Evolutionary conservation across 2,888 invertebrate genomes (phyloP).

Genomic region (Lottia scabra): DNA sequence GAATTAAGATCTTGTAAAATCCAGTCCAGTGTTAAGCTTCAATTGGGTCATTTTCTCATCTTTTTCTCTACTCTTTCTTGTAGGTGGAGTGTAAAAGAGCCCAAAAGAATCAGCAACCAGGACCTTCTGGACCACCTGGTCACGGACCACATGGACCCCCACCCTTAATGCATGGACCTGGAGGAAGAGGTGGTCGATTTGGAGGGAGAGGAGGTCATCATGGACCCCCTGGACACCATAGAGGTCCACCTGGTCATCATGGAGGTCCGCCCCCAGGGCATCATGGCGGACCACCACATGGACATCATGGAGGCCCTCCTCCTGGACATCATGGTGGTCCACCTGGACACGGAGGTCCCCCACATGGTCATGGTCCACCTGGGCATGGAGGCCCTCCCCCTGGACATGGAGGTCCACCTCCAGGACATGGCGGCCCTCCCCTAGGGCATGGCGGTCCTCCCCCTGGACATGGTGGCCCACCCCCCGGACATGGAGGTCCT

Average conservation of each 20-base stretch:
- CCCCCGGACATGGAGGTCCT: conserved; percentile 23
- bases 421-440: conserved; percentile 22
- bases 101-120: background rate
- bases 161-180: background rate
- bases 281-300: conserved; percentile 6
- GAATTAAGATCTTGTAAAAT: too few species aligned
- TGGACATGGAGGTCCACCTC: conserved; percentile 15
- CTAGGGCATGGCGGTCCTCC: conserved; percentile 12
- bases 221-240: background rate
- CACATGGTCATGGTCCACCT: conserved; percentile 20
- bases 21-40: too few species aligned
- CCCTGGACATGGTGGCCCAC: conserved; percentile 10
- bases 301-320: conserved; percentile 19
- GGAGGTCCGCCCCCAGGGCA: background rate
- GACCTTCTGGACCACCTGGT: background rate
- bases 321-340: background rate
- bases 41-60: too few species aligned
- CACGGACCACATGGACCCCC: background rate
- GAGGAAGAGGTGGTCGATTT: background rate
- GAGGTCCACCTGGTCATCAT: background rate
- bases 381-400: conserved; percentile 15
- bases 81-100: background rate
- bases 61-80: too few species aligned
- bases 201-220: background rate
- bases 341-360: background rate